A percentile compares a stretch with the other conserved stretches of the same genome.
phyloP scores from a whole-genome alignment of 2,113 vertebrate species.

The Andinoacara biseriatus region DNA sequence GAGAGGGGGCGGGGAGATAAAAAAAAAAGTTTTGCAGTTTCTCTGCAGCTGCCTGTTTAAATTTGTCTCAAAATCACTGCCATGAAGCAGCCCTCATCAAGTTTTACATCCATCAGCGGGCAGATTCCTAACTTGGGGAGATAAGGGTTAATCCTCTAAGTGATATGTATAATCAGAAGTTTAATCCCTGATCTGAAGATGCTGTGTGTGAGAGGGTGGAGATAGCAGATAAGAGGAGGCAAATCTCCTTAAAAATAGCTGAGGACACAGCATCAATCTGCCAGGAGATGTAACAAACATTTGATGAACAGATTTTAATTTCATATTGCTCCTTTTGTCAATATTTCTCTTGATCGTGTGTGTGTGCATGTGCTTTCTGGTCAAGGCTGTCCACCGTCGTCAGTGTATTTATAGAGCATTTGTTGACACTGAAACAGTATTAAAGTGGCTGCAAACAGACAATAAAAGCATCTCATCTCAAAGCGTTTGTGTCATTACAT shows the following conservation, averaged over 20 bases:
- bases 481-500: slow-evolving; percentile 65
- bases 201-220: slow-evolving; percentile 43
- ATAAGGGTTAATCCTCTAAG: slow-evolving; percentile 70
- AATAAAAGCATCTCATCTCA: slow-evolving; percentile 47
- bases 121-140: slow-evolving; percentile 42
- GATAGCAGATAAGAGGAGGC: slow-evolving; percentile 54
- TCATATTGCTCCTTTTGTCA: slow-evolving; percentile 30
- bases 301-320: slow-evolving; percentile 61
- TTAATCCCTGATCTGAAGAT: slow-evolving; percentile 69
- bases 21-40: slow-evolving; percentile 12
- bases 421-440: slow-evolving; percentile 55
- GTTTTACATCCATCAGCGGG: slow-evolving; percentile 27
- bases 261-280: slow-evolving; percentile 48
- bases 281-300: slow-evolving; percentile 51
- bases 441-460: slow-evolving; percentile 56
- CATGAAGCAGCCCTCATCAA: neutral
- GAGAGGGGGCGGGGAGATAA: neutral
- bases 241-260: slow-evolving; percentile 69
- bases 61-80: slow-evolving; percentile 35
- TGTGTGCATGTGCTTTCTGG: slow-evolving; percentile 1
- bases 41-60: slow-evolving; percentile 31
- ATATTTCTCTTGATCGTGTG: slow-evolving; percentile 43
- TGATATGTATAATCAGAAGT: slow-evolving; percentile 70
- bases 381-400: slow-evolving; percentile 52
- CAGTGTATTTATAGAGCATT: slow-evolving; percentile 68